These are phyloP conservation scores for Torymus aiolomorphi DNA, from an alignment of 2,888 invertebrate genomes.

Conservation along the genomic window DNA sequence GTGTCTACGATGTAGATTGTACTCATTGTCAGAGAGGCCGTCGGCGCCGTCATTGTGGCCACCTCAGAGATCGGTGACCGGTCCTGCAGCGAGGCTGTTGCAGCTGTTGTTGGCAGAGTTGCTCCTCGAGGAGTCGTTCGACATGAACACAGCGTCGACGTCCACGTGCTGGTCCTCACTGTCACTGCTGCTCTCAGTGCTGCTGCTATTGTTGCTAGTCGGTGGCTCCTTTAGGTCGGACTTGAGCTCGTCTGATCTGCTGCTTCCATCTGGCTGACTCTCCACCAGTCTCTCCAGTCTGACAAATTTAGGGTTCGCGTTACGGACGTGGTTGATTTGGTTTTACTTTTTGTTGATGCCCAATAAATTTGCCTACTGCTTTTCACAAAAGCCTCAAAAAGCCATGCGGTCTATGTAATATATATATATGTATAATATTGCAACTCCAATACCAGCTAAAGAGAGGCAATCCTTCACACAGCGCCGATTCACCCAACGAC, in stretches of 20 bases:
- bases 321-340: slow-evolving; percentile 53
- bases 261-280: slow-evolving; percentile 64
- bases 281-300: slow-evolving; percentile 74
- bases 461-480: slow-evolving; percentile 43
- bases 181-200: too few relatives aligned
- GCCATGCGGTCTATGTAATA: slow-evolving; percentile 40
- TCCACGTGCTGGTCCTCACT: background rate
- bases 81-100: slow-evolving; percentile 61
- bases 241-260: slow-evolving; percentile 45
- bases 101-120: slow-evolving; percentile 30
- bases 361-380: background rate
- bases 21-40: slow-evolving; percentile 15
- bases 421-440: too few relatives aligned
- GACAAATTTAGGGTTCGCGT: slow-evolving; percentile 71
- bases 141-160: slow-evolving; percentile 45
- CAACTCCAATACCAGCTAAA: background rate
- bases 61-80: slow-evolving; percentile 69
- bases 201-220: too few relatives aligned
- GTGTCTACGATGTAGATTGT: too few relatives aligned
- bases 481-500: background rate
- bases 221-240: background rate
- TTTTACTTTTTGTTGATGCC: background rate
- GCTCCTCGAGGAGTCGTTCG: slow-evolving; percentile 42
- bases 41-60: too few relatives aligned
- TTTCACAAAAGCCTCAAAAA: slow-evolving; percentile 28